These are phyloP conservation scores for Drosophila glabriapex DNA, from an alignment of 2,888 invertebrate species.

Conservation along the genomic window DNA sequence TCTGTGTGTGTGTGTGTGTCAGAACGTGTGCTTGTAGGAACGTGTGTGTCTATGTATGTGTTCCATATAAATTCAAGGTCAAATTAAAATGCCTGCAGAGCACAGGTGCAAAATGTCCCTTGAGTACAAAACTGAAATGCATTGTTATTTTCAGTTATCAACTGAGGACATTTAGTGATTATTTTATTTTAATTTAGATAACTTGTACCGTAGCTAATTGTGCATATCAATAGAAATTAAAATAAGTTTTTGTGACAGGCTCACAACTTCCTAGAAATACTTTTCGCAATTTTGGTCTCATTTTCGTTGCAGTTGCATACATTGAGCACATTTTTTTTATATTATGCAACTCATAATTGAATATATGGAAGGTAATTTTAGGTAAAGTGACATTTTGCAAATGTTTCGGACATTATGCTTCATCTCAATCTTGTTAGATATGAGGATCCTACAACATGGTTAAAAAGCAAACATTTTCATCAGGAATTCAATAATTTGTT, in stretches of 20 bases:
- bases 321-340: too few relatives aligned
- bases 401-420: too few relatives aligned
- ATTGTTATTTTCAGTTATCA: neutral
- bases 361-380: neutral
- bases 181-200: neutral
- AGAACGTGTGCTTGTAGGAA: neutral
- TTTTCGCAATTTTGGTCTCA: neutral
- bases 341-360: too few relatives aligned
- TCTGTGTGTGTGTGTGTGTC: neutral
- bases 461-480: too few relatives aligned
- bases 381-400: neutral
- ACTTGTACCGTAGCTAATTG: neutral
- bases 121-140: neutral
- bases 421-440: too few relatives aligned
- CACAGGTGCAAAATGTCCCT: constrained; percentile 14
- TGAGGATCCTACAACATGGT: too few relatives aligned
- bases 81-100: neutral
- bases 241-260: neutral
- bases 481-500: too few relatives aligned
- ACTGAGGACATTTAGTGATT: neutral
- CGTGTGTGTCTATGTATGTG: constrained; percentile 1
- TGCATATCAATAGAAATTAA: neutral
- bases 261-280: neutral
- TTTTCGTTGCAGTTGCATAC: neutral
- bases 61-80: constrained; percentile 24